Evolutionary conservation across 2,888 invertebrate genomes (phyloP), one percentile per base, ranked within the genome.

Genomic region (Pachymerium ferrugineum): DNA sequence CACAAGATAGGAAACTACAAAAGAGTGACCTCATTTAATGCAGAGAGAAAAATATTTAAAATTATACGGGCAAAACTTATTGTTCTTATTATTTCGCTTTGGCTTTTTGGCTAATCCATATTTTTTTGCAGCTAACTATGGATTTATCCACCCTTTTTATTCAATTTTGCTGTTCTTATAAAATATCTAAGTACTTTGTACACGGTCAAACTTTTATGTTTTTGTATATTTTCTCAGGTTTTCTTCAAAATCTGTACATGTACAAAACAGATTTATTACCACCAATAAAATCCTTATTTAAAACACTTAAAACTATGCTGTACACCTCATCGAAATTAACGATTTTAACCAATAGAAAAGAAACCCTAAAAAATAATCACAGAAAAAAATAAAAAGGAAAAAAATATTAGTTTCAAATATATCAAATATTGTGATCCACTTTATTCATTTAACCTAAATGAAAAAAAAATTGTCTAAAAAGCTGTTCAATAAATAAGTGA

Each of bases 91-190:
- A n/a, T n/a, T n/a, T n/a, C n/a, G n/a, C n/a, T n/a, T n/a, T n/a
- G n/a, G n/a, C 42, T 42, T 42, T 42, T 42, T 42, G n/a, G n/a
- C n/a, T n/a, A n/a, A n/a, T n/a, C n/a, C n/a, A n/a, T 42, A n/a
- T 42, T 42, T 42, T 42, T 42, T n/a, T n/a, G 12, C 6, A 14
- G 42, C 42, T 42, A 42, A 42, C 42, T 42, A 42, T 42, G 42
- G 42, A 42, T 42, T n/a, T 42, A 42, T 42, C 42, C 42, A 42
- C 42, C 42, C 42, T 42, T 42, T 42, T 42, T 42, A 42, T n/a
- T 10, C 42, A 42, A n/a, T 42, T 42, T 42, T 14, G 42, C 42
- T n/a, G 14, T 4, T 42, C 16, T 3, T 42, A 16, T 4, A 42
- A 42, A 42, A 42, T 42, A 42, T 42, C 42, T 42, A 14, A n/a